phyloP scores from a whole-genome alignment of 2,113 vertebrate genomes.

The Indri indri region DNA sequence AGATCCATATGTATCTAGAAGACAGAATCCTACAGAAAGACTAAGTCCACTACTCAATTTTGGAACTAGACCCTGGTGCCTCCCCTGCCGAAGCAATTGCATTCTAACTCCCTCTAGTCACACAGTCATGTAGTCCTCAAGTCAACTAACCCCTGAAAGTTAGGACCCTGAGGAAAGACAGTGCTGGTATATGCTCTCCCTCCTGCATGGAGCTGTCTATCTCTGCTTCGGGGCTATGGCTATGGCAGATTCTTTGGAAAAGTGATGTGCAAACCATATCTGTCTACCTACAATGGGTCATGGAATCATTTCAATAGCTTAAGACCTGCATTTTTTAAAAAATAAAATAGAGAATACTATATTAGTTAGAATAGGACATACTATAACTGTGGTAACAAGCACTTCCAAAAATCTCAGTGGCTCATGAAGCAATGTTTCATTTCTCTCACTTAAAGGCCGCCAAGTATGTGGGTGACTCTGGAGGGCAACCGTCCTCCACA shows the following conservation, averaged over 20 bases:
- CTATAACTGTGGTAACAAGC: not conserved
- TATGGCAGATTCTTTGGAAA: not conserved
- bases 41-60: not conserved
- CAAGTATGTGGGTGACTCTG: not conserved
- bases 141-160: not conserved
- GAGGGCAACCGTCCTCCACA: not conserved
- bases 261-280: not conserved
- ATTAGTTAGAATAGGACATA: not conserved
- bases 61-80: not conserved
- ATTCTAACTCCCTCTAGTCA: not conserved
- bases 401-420: not conserved
- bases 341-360: not conserved
- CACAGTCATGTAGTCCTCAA: not conserved
- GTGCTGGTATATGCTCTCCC: rapidly evolving
- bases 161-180: not conserved
- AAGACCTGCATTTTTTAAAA: not conserved
- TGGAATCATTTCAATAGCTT: not conserved
- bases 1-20: not conserved
- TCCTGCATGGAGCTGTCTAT: not conserved
- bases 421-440: not conserved
- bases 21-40: not conserved
- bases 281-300: not conserved
- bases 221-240: not conserved
- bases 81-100: not conserved
- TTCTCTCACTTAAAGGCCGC: not conserved